Conservation (phyloP, 2,888 invertebrate genomes). For the Craniophora ligustri region DNA sequence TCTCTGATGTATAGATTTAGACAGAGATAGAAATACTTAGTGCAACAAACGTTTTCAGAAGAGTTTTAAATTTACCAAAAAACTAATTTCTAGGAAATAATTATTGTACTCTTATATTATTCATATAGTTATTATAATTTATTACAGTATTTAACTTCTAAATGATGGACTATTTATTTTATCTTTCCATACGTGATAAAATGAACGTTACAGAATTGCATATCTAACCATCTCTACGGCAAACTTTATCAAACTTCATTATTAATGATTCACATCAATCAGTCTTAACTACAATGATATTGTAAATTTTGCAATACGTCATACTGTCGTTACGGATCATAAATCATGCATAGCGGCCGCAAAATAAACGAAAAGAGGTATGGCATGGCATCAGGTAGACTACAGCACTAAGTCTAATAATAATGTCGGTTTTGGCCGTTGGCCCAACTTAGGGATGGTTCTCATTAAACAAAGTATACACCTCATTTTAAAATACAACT, state of each 20-base stretch:
- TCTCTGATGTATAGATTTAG: too few species aligned
- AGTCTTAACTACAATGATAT: constrained; percentile 7
- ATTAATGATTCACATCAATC: constrained; percentile 20
- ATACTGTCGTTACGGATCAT: constrained; percentile 42
- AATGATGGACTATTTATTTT: not conserved
- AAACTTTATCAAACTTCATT: constrained; percentile 20
- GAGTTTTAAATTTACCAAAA: too few species aligned
- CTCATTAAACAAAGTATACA: constrained; percentile 56
- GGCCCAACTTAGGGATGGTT: constrained; percentile 73
- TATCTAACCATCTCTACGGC: constrained; percentile 30
- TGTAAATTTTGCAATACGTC: constrained; percentile 24
- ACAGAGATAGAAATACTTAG: too few species aligned
- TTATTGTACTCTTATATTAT: too few species aligned
- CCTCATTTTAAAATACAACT: constrained; percentile 51
- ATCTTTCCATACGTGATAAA: constrained; percentile 23
- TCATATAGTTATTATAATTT: too few species aligned
- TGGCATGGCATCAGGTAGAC: constrained; percentile 70
- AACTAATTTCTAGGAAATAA: too few species aligned
- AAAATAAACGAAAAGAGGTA: constrained; percentile 60
- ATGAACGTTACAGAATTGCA: constrained; percentile 33
- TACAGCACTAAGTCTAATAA: constrained; percentile 82
- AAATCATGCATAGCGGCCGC: constrained; percentile 52
- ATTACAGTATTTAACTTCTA: not conserved
- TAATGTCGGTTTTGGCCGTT: constrained; percentile 79
- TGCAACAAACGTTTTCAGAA: too few species aligned